phyloP scores from a whole-genome alignment of 1,140 invertebrate genomes.

The Chironomus striatipennis region DNA sequence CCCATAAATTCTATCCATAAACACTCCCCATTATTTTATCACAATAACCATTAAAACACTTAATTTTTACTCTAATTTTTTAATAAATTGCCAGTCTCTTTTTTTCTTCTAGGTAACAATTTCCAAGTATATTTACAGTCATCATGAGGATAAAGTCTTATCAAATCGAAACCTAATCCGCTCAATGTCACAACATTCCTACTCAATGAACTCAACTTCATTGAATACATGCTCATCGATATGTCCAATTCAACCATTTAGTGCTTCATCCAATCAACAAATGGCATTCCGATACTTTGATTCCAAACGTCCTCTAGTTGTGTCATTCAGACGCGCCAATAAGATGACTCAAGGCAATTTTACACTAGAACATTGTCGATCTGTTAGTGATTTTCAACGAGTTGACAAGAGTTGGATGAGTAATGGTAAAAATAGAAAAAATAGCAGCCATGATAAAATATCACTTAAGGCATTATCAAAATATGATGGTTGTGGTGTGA shows the following conservation, averaged over 20 bases:
- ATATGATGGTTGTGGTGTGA: no score
- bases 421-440: neutral
- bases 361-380: neutral
- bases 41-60: neutral
- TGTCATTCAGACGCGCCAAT: neutral
- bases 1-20: neutral
- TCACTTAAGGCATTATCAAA: no score
- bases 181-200: neutral
- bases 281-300: conserved; percentile 17
- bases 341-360: neutral
- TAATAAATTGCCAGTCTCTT: conserved; percentile 20
- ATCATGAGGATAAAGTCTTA: neutral
- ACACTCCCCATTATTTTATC: neutral
- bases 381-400: neutral
- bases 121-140: neutral
- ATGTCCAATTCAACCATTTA: neutral
- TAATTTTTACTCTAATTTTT: conserved; percentile 9
- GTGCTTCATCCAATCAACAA: neutral
- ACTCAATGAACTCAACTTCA: neutral
- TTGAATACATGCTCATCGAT: neutral
- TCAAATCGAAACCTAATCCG: neutral
- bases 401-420: neutral
- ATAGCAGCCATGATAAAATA: no score
- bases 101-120: conserved; percentile 15
- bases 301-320: neutral